A percentile compares a stretch with the other conserved stretches of the same genome.
Evolutionary conservation across 2,888 invertebrate species (phyloP).

Genomic region (Lapara coniferarum): DNA sequence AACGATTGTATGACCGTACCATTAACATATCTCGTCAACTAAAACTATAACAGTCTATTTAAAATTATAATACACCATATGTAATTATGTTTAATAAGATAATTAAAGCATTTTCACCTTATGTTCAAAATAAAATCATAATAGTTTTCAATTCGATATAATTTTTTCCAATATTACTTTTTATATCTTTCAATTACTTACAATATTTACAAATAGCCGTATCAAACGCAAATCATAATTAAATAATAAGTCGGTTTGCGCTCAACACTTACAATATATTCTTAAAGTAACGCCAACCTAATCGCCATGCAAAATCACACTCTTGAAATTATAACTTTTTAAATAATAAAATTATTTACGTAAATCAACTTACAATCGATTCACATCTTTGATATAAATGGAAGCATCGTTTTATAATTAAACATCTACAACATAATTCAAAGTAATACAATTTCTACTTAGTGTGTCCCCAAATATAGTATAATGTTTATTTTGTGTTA

Average conservation of each 20-base stretch:
- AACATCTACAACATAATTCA: slow-evolving; percentile 58
- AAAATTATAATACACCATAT: slow-evolving; percentile 82
- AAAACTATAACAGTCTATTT: slow-evolving; percentile 84
- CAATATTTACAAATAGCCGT: slow-evolving; percentile 74
- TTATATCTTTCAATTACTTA: slow-evolving; percentile 63
- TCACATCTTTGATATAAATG: slow-evolving; percentile 83
- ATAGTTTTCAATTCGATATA: slow-evolving; percentile 72
- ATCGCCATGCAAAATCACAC: slow-evolving; percentile 82
- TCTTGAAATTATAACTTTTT: slow-evolving; percentile 72
- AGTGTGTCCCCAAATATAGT: slow-evolving; percentile 49
- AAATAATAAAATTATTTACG: slow-evolving; percentile 73
- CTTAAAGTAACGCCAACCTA: slow-evolving; percentile 73
- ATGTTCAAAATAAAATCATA: slow-evolving; percentile 80
- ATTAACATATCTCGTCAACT: slow-evolving; percentile 68
- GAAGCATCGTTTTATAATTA: slow-evolving; percentile 82
- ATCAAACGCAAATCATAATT: slow-evolving; percentile 72
- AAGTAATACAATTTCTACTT: slow-evolving; percentile 52
- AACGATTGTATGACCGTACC: slow-evolving; percentile 52
- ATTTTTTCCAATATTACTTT: slow-evolving; percentile 69
- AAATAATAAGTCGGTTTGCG: slow-evolving; percentile 67
- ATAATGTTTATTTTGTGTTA: slow-evolving; percentile 41
- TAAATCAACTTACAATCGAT: slow-evolving; percentile 79
- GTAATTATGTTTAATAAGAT: slow-evolving; percentile 71
- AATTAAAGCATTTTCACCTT: slow-evolving; percentile 84
- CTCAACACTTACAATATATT: slow-evolving; percentile 63